These are phyloP conservation scores for Malurus splendens DNA, from an alignment of 2,797 vertebrate species.

Conservation along the genomic window DNA sequence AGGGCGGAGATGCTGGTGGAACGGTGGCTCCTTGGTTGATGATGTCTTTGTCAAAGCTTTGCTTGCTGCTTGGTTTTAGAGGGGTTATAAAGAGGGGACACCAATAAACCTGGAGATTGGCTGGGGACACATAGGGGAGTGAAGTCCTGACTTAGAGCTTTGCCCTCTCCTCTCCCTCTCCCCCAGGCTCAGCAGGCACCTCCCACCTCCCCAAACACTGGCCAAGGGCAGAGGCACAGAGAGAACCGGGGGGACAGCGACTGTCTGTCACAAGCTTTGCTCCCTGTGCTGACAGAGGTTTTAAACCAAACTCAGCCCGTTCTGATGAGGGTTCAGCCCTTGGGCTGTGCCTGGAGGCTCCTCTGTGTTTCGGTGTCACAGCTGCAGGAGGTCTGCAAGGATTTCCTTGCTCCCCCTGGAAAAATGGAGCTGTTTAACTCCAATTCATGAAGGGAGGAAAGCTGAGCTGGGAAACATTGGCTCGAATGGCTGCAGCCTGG, in stretches of 20 bases:
- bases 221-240: rapidly evolving
- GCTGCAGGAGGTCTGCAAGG: neutral
- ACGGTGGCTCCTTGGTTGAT: neutral
- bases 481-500: neutral
- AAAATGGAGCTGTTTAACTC: neutral
- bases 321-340: neutral
- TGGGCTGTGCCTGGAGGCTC: neutral
- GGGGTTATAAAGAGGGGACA: neutral
- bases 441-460: neutral
- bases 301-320: neutral
- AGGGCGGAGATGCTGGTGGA: neutral
- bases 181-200: neutral
- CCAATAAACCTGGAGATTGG: neutral
- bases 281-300: rapidly evolving
- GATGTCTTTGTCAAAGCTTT: neutral
- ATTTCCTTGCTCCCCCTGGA: neutral
- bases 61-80: rapidly evolving
- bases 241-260: rapidly evolving
- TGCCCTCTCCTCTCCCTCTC: rapidly evolving
- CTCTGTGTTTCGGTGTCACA: rapidly evolving
- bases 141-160: neutral
- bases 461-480: neutral
- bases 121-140: rapidly evolving
- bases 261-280: rapidly evolving
- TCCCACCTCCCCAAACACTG: rapidly evolving